phyloP scores from a whole-genome alignment of 2,113 vertebrate genomes.

The Carassius gibelio region DNA sequence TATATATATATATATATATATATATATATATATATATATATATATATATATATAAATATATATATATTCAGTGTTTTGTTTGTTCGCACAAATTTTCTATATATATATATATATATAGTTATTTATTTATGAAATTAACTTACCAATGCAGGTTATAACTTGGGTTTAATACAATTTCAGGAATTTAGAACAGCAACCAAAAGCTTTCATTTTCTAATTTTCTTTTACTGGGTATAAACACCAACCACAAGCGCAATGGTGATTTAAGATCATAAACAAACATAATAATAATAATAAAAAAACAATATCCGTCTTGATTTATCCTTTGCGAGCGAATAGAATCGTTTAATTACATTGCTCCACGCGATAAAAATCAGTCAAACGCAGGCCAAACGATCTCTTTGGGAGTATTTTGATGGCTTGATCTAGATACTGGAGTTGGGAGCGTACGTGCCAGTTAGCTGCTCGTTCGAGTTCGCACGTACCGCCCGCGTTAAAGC shows the following conservation, averaged over 20 bases:
- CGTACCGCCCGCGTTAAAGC: conserved; percentile 65
- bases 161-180: neutral
- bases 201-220: neutral
- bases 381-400: conserved; percentile 49
- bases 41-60: neutral
- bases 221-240: neutral
- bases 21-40: too few species aligned
- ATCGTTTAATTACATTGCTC: neutral
- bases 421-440: conserved; percentile 69
- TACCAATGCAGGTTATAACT: neutral
- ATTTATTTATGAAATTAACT: neutral
- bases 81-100: too few species aligned
- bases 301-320: neutral
- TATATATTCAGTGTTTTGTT: too few species aligned
- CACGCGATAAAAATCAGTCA: conserved; percentile 13
- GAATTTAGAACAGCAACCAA: neutral
- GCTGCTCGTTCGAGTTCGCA: conserved; percentile 73
- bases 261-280: neutral
- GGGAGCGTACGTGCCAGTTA: conserved; percentile 73
- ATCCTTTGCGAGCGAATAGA: neutral
- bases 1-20: too few species aligned
- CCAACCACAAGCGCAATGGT: neutral
- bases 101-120: neutral
- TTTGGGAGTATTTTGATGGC: conserved; percentile 71
- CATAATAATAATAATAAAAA: too few species aligned